Base-by-base conservation (phyloP, 2,113 vertebrate species). In the Cryptomyrus ogoouensis region DNA sequence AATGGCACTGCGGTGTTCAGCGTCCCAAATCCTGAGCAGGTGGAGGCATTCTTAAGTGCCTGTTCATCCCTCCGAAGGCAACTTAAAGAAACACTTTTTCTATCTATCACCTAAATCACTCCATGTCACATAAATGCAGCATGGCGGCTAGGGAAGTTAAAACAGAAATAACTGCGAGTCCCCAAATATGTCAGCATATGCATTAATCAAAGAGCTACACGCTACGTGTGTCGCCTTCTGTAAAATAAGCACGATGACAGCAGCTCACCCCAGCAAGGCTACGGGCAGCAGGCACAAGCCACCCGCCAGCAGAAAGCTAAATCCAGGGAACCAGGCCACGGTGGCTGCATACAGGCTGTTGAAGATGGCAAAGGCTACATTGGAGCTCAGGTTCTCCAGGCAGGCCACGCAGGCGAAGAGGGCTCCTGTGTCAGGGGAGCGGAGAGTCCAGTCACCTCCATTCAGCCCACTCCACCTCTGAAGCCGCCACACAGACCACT, bases 331-430 rank as follows among this genome's bases (percentile, higher is more conserved):
- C 97, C 97, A 97, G 0, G 92, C 91, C 31, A 99, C 97, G 0
- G 97, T 99, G 52, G 91, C 94, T n/a, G 97, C 96, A 85, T 99
- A 99, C 87, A 98, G 83, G 88, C 94, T 96, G 88, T 94, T 98
- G 92, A 98, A 99, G 39, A 95, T 56, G 8, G 94, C 93, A 15
- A 77, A 0, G 0, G 97, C 92, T 47, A 94, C 15, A 5, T 93
- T 96, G 91, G 83, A 92, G 0, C 94, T 95, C 77, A 99, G 90
- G 84, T 93, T 97, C 91, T 99, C 98, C 92, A 97, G 91, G 90
- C 97, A 97, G 90, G 97, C 96, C 53, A 99, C 94, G 74, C 96
- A 98, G 77, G 97, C 98, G 92, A 99, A 99, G 89, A 99, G 93
- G 47, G 97, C 96, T 90, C 98, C 98, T 99, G 95, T 49, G 88